Percentiles rank a stretch among this genome's conserved stretches.
Evolutionary conservation across 2,113 vertebrate genomes (phyloP).

Genomic region (Cololabis saira): DNA sequence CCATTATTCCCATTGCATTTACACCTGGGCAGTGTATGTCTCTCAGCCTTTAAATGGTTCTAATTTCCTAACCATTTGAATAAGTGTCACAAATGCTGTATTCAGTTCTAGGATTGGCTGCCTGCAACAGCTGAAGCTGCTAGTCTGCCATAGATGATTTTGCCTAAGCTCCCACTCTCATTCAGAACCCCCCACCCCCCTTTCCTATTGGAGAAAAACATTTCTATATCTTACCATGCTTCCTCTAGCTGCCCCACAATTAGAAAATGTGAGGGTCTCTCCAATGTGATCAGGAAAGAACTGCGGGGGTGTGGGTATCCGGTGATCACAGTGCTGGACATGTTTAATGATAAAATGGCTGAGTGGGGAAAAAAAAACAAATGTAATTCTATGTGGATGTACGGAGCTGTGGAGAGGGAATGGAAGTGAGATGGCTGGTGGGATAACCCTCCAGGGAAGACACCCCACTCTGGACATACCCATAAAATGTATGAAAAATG

Average conservation of each 20-base stretch:
- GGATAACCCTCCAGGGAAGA: conserved; percentile 62
- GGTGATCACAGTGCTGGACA: conserved; percentile 26
- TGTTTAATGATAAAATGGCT: conserved; percentile 47
- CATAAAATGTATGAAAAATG: conserved; percentile 84
- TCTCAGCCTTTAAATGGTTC: conserved; percentile 55
- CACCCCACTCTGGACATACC: conserved; percentile 67
- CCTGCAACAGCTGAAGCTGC: conserved; percentile 50
- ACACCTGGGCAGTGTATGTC: conserved; percentile 65
- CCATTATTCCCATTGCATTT: conserved; percentile 60
- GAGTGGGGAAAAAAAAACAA: conserved; percentile 34
- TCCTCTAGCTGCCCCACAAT: conserved; percentile 18
- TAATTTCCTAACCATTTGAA: conserved; percentile 63
- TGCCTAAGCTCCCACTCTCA: conserved; percentile 27
- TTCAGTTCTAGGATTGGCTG: conserved; percentile 50
- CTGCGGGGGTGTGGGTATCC: conserved; percentile 16
- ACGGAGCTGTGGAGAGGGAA: conserved; percentile 34
- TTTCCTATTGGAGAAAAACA: conserved; percentile 28
- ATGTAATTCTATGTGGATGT: conserved; percentile 38
- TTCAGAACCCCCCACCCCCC: background rate
- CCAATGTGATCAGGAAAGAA: conserved; percentile 14
- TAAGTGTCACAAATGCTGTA: conserved; percentile 55
- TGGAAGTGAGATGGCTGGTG: conserved; percentile 46
- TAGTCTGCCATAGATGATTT: conserved; percentile 47
- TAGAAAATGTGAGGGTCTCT: conserved; percentile 24
- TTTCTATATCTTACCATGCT: conserved; percentile 28